A percentile compares a stretch with the other conserved stretches of the same genome.
phyloP scores from a whole-genome alignment of 2,113 vertebrate genomes.

The Damaliscus lunatus region DNA sequence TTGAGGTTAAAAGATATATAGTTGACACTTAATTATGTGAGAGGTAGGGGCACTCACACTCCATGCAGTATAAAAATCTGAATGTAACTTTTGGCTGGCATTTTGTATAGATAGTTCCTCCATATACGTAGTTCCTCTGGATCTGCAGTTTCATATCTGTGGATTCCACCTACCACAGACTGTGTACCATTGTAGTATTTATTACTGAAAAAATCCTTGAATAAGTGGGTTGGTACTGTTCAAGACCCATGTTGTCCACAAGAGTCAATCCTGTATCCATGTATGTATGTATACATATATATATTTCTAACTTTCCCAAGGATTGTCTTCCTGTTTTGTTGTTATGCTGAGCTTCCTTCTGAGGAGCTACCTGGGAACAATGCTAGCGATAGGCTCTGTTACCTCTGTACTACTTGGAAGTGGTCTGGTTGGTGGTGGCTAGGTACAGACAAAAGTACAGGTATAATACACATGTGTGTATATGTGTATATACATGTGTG shows the following conservation, averaged over 20 bases:
- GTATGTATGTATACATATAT: not conserved
- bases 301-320: not conserved
- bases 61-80: not conserved
- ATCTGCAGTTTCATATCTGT: not conserved
- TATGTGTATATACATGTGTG: too few relatives aligned
- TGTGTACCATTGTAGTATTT: not conserved
- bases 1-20: not conserved
- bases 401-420: slow-evolving; percentile 91
- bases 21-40: not conserved
- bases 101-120: not conserved
- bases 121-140: not conserved
- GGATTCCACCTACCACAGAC: not conserved
- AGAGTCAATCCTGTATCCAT: not conserved
- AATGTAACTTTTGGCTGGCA: not conserved
- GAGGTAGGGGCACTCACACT: not conserved
- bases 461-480: slow-evolving; percentile 67
- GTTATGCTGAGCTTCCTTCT: not conserved
- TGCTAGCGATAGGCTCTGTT: slow-evolving; percentile 67
- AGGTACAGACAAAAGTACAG: slow-evolving; percentile 87
- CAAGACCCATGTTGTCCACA: not conserved
- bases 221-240: not conserved
- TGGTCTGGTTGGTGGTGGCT: slow-evolving; percentile 90
- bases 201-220: not conserved
- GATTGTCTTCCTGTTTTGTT: not conserved
- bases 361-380: not conserved